Base-by-base conservation (phyloP, 2,797 vertebrate genomes). In the Falco biarmicus region DNA sequence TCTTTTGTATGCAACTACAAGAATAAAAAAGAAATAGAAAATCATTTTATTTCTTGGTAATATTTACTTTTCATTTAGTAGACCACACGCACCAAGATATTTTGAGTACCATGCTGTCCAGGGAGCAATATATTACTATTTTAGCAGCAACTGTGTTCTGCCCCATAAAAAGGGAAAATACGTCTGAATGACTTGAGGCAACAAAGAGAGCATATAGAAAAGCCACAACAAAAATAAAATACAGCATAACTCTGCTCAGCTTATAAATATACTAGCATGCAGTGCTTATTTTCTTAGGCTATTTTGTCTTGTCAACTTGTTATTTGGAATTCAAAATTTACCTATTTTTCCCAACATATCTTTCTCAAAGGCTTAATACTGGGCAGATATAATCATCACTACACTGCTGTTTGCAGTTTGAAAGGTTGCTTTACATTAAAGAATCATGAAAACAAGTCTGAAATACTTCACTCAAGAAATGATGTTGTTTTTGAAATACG, bases 401-500 rank as follows among this genome's bases (percentile, higher is more conserved):
- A 32, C 71, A 93, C 47, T 83, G 12, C 39, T 91, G 24, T 93
- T 90, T 89, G 68, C 57, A n/a, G 29, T 91, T 90, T 87, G 68
- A 94, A 89, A 91, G 25, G n/a, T 90, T 91, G 39, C 39, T 90
- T 94, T 59, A 63, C 9, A 18, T 86, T 87, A 77, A 93, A 91
- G 48, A 82, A 85, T 89, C 51, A 17, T 90, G 65, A 95, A 91
- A 61, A 0, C 19, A 90, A 84, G 31, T 5, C 48, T n/a, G 5
- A 92, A 74, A 41, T 75, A 92, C 80, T 90, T 68, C 34, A 39
- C 9, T 88, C 11, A 75, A 64, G 56, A 63, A 93, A 89, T 16
- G 45, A 18, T 29, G 28, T 84, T 92, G 26, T 74, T 91, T 91
- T 90, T 57, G 66, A 89, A 94, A 21, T 53, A 77, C 4, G 5